Base-by-base conservation (phyloP, 2,888 invertebrate species). In the Cenopis cana region DNA sequence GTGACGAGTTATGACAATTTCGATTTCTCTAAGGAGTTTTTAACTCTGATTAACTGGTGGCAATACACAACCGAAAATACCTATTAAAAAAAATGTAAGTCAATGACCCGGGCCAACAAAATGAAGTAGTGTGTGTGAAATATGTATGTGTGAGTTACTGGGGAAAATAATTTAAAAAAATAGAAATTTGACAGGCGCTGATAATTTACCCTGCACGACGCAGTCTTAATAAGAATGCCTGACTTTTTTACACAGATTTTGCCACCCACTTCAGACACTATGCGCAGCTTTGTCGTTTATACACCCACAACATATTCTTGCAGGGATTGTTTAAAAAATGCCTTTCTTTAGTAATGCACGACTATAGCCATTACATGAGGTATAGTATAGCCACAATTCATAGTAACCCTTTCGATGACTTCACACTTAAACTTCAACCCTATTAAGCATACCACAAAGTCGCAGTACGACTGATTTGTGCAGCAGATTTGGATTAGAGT, bases 281-380 rank as follows among this genome's bases (percentile, higher is more conserved):
- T 11, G 20, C 6, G 0, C 12, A 10, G 36, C 14, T 20, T 57
- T n/a, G 20, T 12, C n/a, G 9, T 68, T 24, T 29, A 9, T 59
- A 68, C 52, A 59, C 52, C 52, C 50, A 68, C 59, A 24, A 52
- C 52, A 67, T 49, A 36, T 56, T 8, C 33, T 50, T 50, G 49
- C 24, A 0, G 36, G 24, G 24, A 50, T 12, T n/a, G 24, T 50
- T 50, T 59, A 4, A 67, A 65, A 50, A 62, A 50, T 11, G 29
- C 11, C 17, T 29, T 50, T 6, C 3, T 11, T 50, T 62, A 18
- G 49, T 20, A 50, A 36, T 9, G 29, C 55, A 29, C 24, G 12
- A 24, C 4, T n/a, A n/a, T 18, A 10, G 20, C 55, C 24, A 24
- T 49, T 69, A 33, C 46, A 50, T 46, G 49, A 69, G 38, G 33